These are phyloP conservation scores for Lophura nycthemera DNA, from an alignment of 2,113 vertebrate genomes.

Conservation along the genomic window DNA sequence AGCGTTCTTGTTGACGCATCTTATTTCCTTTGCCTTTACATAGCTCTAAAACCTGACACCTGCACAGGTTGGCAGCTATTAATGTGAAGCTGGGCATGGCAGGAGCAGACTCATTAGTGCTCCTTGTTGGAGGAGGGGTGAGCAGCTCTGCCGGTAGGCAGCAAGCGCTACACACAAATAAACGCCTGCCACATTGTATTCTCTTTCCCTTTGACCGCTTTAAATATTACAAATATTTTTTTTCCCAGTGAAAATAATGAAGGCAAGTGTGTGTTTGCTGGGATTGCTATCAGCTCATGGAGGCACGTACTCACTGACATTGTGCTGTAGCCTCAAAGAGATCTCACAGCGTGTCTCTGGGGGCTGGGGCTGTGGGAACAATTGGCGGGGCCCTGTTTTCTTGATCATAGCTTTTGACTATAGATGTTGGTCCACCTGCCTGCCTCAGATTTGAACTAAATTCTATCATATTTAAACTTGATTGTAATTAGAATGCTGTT, in stretches of 20 bases:
- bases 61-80: not conserved
- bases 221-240: not conserved
- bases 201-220: not conserved
- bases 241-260: not conserved
- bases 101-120: slow-evolving; percentile 8
- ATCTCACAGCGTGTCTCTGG: not conserved
- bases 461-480: not conserved
- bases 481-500: not conserved
- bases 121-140: not conserved
- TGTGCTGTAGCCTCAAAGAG: not conserved
- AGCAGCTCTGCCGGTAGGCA: not conserved
- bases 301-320: not conserved
- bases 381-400: not conserved
- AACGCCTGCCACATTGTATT: not conserved
- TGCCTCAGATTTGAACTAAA: not conserved
- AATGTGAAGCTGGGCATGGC: not conserved
- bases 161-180: not conserved
- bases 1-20: not conserved
- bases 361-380: not conserved
- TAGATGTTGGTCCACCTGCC: not conserved
- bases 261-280: not conserved
- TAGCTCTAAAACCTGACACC: not conserved
- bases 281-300: not conserved
- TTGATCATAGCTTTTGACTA: not conserved
- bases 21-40: not conserved